These are phyloP conservation scores for Pardalotus punctatus DNA, from an alignment of 2,113 vertebrate genomes.

Conservation along the genomic window DNA sequence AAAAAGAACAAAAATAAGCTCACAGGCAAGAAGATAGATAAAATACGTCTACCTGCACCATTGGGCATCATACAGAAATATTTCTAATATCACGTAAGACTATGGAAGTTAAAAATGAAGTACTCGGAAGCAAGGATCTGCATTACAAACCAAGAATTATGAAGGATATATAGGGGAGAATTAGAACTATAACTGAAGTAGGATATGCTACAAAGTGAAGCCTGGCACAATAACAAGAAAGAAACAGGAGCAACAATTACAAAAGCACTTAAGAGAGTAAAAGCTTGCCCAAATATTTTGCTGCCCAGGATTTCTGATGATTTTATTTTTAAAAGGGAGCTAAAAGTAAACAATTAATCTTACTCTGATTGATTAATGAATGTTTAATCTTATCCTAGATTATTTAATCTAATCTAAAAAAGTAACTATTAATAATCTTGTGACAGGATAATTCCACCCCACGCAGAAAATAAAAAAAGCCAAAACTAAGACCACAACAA, in stretches of 20 bases:
- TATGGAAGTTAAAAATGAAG: slow-evolving; percentile 16
- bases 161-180: background rate
- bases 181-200: slow-evolving; percentile 6
- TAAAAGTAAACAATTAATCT: background rate
- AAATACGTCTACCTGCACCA: background rate
- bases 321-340: background rate
- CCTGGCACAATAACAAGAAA: background rate
- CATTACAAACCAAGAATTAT: slow-evolving; percentile 22
- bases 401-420: background rate
- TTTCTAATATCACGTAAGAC: background rate
- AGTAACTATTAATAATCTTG: background rate
- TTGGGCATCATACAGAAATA: background rate
- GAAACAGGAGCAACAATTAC: background rate
- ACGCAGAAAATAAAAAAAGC: background rate
- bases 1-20: background rate
- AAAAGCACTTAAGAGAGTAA: background rate
- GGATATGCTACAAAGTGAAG: background rate
- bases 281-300: background rate
- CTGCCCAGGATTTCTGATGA: background rate
- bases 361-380: background rate
- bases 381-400: background rate
- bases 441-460: slow-evolving; percentile 44
- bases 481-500: background rate
- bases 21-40: background rate
- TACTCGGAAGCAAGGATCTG: background rate